Conservation (phyloP, 2,888 invertebrate genomes). For the Scaptomyza parva region DNA sequence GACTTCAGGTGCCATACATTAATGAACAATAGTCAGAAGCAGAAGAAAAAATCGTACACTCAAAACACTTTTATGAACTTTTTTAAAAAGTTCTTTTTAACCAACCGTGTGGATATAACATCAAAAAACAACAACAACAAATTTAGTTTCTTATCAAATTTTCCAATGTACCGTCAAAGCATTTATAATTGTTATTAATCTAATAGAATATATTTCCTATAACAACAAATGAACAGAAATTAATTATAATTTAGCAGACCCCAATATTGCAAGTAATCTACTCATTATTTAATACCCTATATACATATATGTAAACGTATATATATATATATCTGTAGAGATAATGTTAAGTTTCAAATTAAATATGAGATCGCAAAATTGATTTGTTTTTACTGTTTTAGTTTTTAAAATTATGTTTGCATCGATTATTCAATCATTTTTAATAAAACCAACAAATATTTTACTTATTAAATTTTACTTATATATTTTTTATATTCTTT, state of each 20-base stretch:
- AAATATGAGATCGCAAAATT: constrained; percentile 54
- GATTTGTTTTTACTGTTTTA: constrained; percentile 74
- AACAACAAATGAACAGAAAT: constrained; percentile 40
- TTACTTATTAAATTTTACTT: constrained; percentile 23
- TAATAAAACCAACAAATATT: constrained; percentile 64
- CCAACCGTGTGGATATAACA: constrained; percentile 60
- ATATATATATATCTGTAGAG: constrained; percentile 27
- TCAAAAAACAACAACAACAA: constrained; percentile 25
- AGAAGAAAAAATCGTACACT: constrained; percentile 8
- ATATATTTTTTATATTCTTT: constrained; percentile 4
- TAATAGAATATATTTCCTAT: constrained; percentile 64
- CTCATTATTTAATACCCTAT: constrained; percentile 72
- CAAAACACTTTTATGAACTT: constrained; percentile 20
- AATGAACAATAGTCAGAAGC: constrained; percentile 62
- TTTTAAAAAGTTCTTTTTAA: constrained; percentile 2
- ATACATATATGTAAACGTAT: constrained; percentile 29
- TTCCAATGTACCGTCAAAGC: constrained; percentile 81
- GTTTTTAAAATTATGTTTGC: constrained; percentile 68
- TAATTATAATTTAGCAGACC: constrained; percentile 38
- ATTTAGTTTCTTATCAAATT: constrained; percentile 67
- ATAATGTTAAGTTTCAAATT: constrained; percentile 55
- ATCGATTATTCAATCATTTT: constrained; percentile 75
- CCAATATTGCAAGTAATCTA: constrained; percentile 60
- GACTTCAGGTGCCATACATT: constrained; percentile 73
- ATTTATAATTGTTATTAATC: constrained; percentile 78